Evolutionary conservation across 2,113 vertebrate species (phyloP).

Genomic region (Lynx canadensis): DNA sequence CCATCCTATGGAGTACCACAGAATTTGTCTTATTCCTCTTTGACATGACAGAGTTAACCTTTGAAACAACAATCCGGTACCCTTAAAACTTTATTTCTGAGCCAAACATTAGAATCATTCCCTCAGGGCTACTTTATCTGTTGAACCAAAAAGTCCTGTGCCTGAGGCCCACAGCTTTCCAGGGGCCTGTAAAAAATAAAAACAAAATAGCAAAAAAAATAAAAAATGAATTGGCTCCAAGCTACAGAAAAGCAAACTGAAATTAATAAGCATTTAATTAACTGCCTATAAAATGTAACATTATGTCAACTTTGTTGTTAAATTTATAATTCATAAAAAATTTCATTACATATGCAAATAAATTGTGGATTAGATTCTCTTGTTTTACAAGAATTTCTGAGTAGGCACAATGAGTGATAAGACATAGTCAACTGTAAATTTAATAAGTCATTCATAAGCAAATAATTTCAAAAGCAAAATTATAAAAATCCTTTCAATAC

Average conservation of each 20-base stretch:
- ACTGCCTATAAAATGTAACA: slow-evolving; percentile 10
- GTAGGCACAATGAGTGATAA: neutral
- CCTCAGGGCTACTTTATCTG: neutral
- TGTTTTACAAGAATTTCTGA: neutral
- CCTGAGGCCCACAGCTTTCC: neutral
- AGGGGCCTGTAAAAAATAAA: neutral
- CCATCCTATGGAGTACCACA: neutral
- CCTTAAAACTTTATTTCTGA: neutral
- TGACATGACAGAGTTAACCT: neutral
- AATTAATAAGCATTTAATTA: slow-evolving; percentile 55
- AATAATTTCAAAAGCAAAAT: slow-evolving; percentile 50
- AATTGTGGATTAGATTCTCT: neutral
- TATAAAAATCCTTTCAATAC: slow-evolving; percentile 40
- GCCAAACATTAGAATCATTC: slow-evolving; percentile 23
- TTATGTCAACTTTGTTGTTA: neutral
- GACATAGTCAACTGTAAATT: neutral
- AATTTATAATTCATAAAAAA: slow-evolving; percentile 44
- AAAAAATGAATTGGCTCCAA: neutral
- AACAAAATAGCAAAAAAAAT: no score
- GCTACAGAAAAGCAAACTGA: neutral
- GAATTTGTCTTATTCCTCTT: neutral
- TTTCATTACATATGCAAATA: slow-evolving; percentile 24
- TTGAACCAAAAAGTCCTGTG: neutral
- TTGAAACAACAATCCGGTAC: neutral
- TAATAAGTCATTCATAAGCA: neutral